These are phyloP conservation scores for Cyprinodon diabolis DNA, from an alignment of 2,797 vertebrate species.

Conservation along the genomic window DNA sequence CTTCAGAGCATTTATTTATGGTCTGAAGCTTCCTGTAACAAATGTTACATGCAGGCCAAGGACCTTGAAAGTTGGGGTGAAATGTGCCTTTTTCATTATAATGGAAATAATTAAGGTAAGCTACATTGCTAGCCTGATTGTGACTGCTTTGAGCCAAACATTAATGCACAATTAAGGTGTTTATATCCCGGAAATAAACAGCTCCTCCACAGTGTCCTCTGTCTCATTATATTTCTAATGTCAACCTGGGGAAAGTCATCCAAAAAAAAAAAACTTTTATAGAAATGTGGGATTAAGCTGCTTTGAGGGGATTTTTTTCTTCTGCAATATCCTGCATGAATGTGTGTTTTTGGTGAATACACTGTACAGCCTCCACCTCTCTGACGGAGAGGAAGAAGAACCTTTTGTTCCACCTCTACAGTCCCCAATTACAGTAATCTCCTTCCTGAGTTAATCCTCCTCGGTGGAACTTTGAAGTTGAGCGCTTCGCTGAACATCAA, in stretches of 20 bases:
- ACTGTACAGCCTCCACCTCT: conserved; percentile 45
- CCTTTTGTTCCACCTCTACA: conserved; percentile 70
- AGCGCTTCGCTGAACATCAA: conserved; percentile 63
- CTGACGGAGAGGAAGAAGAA: conserved; percentile 41
- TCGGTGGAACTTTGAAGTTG: conserved; percentile 63
- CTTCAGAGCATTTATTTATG: neutral
- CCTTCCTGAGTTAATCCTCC: conserved; percentile 61
- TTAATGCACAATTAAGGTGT: conserved; percentile 15
- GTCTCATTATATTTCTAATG: neutral
- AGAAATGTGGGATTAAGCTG: conserved; percentile 9
- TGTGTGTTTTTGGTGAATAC: conserved; percentile 16
- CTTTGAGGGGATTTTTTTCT: conserved; percentile 4
- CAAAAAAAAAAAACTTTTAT: conserved; percentile 9
- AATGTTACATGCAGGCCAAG: neutral
- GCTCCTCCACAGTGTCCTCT: conserved; percentile 4
- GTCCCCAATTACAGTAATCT: conserved; percentile 75
- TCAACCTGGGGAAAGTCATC: neutral
- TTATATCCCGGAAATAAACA: conserved; percentile 19
- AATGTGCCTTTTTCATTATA: neutral
- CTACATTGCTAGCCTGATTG: neutral
- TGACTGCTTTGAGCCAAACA: conserved; percentile 2
- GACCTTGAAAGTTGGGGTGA: too few relatives aligned
- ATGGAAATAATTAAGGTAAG: neutral
- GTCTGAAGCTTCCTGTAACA: neutral
- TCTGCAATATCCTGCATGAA: conserved; percentile 7